Evolutionary conservation across 2,797 vertebrate species (phyloP).

Genomic region (Mus spretus): DNA sequence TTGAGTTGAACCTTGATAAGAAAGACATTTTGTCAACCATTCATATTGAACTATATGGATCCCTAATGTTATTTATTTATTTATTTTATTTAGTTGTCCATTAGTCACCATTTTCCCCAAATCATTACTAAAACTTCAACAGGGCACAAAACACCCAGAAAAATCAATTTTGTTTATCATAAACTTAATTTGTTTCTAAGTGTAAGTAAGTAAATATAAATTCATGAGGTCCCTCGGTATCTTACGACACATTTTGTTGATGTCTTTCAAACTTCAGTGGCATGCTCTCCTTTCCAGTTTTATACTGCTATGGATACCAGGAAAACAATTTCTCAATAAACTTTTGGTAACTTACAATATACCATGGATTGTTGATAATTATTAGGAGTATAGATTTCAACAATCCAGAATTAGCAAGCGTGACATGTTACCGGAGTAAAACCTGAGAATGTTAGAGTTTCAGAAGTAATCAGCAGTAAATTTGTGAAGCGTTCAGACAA

Average conservation of each 20-base stretch:
- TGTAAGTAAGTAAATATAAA: neutral
- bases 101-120: neutral
- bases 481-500: neutral
- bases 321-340: neutral
- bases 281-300: neutral
- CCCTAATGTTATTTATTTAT: neutral
- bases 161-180: neutral
- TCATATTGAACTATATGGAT: neutral
- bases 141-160: neutral
- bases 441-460: neutral
- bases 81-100: neutral
- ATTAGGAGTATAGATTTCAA: neutral
- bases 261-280: neutral
- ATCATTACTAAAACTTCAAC: neutral
- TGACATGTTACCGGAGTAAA: neutral
- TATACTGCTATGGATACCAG: neutral
- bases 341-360: neutral
- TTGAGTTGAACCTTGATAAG: neutral
- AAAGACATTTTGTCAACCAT: neutral
- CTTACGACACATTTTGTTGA: neutral
- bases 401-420: neutral
- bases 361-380: neutral
- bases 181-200: neutral
- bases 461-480: neutral
- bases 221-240: neutral